phyloP scores from a whole-genome alignment of 2,888 invertebrate genomes.

The Geophilus truncorum region DNA sequence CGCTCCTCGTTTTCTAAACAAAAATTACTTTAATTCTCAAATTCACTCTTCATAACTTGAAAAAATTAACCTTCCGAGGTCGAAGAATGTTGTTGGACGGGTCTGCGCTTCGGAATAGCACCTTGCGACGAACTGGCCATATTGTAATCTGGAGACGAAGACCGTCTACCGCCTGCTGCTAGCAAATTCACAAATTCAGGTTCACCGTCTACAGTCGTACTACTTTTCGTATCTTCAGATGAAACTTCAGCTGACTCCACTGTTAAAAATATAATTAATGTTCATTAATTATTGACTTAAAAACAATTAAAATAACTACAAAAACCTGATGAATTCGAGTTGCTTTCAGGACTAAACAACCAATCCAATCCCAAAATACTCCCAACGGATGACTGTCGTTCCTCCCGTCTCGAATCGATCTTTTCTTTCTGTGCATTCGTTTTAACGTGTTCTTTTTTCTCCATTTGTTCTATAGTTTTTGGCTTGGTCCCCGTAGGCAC shows the following conservation, averaged over 20 bases:
- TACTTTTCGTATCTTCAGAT: constrained; percentile 17
- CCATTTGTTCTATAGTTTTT: not conserved
- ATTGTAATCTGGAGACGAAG: constrained; percentile 30
- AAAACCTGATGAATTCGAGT: constrained; percentile 38
- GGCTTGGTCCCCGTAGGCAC: not conserved
- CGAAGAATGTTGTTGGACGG: constrained; percentile 28
- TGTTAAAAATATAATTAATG: not conserved
- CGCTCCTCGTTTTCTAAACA: constrained; percentile 31
- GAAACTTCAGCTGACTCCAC: constrained; percentile 14
- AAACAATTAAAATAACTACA: not conserved
- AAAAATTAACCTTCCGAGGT: constrained; percentile 23
- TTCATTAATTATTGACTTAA: not conserved
- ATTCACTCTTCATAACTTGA: not conserved
- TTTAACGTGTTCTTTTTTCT: not conserved
- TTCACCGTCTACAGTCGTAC: constrained; percentile 28
- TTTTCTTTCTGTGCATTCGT: not conserved
- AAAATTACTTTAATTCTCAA: not conserved
- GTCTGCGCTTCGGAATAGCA: constrained; percentile 40
- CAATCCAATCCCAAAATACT: constrained; percentile 61
- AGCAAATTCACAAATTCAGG: not conserved
- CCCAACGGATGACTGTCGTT: not conserved
- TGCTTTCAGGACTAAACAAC: constrained; percentile 55
- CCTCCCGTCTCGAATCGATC: not conserved
- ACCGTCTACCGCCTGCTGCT: constrained; percentile 6
- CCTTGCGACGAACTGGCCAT: constrained; percentile 37